Conservation (phyloP, 2,113 vertebrate species). For the Buteo buteo region DNA sequence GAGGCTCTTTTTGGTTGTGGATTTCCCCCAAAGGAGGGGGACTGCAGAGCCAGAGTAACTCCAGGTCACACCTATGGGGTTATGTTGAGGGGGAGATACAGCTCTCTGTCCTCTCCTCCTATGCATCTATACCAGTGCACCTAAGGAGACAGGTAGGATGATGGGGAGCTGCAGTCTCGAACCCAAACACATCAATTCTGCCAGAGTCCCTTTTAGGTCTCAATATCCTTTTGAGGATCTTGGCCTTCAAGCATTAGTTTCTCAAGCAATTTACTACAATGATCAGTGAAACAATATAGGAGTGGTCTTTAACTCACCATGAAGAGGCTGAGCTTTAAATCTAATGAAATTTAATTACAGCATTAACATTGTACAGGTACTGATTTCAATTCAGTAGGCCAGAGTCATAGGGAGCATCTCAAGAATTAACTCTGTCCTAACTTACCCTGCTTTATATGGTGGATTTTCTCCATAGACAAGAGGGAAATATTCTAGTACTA, state of each 20-base stretch:
- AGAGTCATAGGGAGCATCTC: neutral
- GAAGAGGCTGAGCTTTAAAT: slow-evolving; percentile 57
- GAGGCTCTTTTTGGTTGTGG: neutral
- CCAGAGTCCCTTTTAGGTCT: neutral
- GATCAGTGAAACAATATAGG: neutral
- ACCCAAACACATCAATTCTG: neutral
- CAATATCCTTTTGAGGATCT: neutral
- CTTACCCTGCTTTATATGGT: neutral
- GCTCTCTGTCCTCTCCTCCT: neutral
- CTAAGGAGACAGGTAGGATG: neutral
- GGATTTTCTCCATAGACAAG: neutral
- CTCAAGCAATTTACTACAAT: neutral
- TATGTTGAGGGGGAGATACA: neutral
- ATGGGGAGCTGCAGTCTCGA: neutral
- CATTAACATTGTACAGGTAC: slow-evolving; percentile 17
- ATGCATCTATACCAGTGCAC: neutral
- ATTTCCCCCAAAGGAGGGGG: neutral
- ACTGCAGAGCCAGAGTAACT: neutral
- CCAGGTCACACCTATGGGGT: neutral
- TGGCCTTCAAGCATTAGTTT: neutral
- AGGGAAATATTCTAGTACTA: neutral
- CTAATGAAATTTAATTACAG: slow-evolving; percentile 60
- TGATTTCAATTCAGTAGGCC: neutral
- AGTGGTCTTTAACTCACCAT: slow-evolving; percentile 11
- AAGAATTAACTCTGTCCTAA: slow-evolving; percentile 32